These are phyloP conservation scores for Oophaga sylvatica DNA, from an alignment of 2,797 vertebrate genomes.

Conservation along the genomic window DNA sequence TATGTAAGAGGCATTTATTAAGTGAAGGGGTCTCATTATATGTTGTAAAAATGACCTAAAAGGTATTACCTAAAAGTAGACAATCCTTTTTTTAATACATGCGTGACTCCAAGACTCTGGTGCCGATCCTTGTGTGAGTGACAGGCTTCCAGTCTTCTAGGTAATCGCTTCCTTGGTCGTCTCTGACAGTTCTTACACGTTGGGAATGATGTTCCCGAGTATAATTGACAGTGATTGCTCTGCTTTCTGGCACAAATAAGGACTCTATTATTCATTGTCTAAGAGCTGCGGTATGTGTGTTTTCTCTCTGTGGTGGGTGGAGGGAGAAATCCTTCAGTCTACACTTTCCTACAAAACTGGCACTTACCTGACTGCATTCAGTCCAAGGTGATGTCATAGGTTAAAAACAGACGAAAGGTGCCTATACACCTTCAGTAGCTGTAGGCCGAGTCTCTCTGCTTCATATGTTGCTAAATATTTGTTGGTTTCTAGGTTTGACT, in stretches of 20 bases:
- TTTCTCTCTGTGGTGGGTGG: background rate
- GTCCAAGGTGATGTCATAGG: background rate
- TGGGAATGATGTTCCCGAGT: background rate
- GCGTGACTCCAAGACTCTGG: background rate
- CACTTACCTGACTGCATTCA: background rate
- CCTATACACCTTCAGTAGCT: no score
- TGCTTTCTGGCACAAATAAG: background rate
- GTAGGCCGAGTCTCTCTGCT: no score
- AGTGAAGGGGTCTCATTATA: no score
- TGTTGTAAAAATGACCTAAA: no score
- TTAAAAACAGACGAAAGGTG: background rate
- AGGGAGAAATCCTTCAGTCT: background rate
- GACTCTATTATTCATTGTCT: background rate
- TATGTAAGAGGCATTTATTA: no score
- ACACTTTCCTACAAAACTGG: no score
- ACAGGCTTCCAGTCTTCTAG: background rate
- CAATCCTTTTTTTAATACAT: no score
- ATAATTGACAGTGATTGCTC: background rate
- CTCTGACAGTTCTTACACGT: background rate
- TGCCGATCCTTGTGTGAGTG: background rate
- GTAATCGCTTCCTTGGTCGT: no score
- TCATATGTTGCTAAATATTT: no score
- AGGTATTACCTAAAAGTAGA: no score
- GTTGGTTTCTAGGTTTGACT: no score
- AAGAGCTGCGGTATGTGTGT: background rate